Conservation (phyloP, 1,140 invertebrate species). For the Drosophila lowei region DNA sequence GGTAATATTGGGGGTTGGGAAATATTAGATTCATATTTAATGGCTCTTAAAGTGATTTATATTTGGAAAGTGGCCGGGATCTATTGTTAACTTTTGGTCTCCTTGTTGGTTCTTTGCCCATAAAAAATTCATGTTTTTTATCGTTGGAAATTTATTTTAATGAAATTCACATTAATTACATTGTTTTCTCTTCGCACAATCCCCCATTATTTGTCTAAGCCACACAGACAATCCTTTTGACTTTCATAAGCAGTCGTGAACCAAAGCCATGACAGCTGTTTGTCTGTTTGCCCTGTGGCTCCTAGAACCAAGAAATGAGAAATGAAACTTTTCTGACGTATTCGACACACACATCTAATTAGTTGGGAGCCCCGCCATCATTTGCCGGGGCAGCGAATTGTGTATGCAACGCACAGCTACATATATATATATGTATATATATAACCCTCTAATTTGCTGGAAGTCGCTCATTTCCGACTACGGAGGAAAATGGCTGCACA, state of each 20-base stretch:
- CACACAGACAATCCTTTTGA: conserved; percentile 1
- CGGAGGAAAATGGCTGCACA: conserved; percentile 25
- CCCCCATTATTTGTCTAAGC: not conserved
- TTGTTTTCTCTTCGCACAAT: not conserved
- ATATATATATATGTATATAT: not conserved
- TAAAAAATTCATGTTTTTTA: not conserved
- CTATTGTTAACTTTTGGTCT: too few relatives aligned
- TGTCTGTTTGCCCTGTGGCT: conserved; percentile 5
- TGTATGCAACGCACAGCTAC: conserved; percentile 25
- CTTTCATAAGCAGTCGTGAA: conserved; percentile 3
- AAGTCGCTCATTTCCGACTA: conserved; percentile 27
- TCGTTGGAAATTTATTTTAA: too few relatives aligned
- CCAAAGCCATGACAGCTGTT: conserved; percentile 21
- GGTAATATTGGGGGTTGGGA: conserved; percentile 14
- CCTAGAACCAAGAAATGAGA: too few relatives aligned
- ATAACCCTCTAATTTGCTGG: conserved; percentile 21
- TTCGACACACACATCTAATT: conserved; percentile 35
- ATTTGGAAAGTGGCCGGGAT: not conserved
- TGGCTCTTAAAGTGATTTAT: conserved; percentile 13
- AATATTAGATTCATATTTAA: conserved; percentile 22
- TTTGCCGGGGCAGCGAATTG: conserved; percentile 13
- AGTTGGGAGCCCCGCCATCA: conserved; percentile 11
- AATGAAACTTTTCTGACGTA: conserved; percentile 8
- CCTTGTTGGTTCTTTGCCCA: too few relatives aligned
- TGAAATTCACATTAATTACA: conserved; percentile 2